Conservation (phyloP, 2,113 vertebrate genomes). For the Leucosticte australis region DNA sequence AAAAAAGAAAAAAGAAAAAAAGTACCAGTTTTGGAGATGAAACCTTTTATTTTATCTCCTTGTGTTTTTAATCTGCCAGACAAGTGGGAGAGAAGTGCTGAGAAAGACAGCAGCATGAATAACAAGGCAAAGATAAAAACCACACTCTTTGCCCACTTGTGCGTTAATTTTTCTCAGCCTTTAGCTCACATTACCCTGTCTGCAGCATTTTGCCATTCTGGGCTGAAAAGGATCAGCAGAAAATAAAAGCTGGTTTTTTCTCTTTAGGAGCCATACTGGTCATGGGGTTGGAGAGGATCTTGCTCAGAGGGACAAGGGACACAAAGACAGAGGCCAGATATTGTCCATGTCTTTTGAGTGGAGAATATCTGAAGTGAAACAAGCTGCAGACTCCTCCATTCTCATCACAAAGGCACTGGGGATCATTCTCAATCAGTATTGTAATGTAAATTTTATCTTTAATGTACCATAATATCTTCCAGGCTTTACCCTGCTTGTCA, state of each 20-base stretch:
- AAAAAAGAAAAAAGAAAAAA: no score
- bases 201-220: background rate
- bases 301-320: background rate
- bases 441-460: background rate
- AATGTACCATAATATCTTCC: background rate
- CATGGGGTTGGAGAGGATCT: background rate
- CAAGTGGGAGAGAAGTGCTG: conserved; percentile 22
- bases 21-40: background rate
- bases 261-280: background rate
- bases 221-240: background rate
- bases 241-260: background rate
- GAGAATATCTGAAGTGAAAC: background rate
- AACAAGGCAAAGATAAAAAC: conserved; percentile 38
- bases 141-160: background rate
- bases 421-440: background rate
- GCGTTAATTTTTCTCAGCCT: conserved; percentile 23
- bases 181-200: background rate
- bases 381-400: background rate
- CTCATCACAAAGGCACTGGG: background rate
- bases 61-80: conserved; percentile 35
- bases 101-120: background rate
- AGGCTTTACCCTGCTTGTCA: background rate
- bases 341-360: background rate
- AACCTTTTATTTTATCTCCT: conserved; percentile 31
- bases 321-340: background rate